Conservation (phyloP, 2,888 invertebrate genomes). For the Nudaria mundana region DNA sequence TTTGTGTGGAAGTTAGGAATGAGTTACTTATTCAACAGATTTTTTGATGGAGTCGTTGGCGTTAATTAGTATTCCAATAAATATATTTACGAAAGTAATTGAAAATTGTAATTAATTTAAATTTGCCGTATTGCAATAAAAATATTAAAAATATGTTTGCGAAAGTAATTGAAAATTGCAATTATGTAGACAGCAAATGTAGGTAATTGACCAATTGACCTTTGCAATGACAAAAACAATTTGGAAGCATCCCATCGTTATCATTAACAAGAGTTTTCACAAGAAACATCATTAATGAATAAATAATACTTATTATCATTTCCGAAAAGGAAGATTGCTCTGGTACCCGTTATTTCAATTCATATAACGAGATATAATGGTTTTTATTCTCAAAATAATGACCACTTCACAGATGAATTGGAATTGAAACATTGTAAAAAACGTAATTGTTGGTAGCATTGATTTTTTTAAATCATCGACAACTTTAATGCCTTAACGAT, state of each 20-base stretch:
- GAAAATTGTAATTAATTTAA: neutral
- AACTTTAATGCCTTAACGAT: no score
- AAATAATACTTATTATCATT: constrained; percentile 8
- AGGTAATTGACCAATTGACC: neutral
- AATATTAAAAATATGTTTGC: no score
- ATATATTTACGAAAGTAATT: neutral
- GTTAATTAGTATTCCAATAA: no score
- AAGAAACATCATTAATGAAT: constrained; percentile 2
- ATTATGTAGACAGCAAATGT: no score
- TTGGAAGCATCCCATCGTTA: neutral
- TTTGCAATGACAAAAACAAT: constrained; percentile 2
- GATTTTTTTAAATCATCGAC: neutral
- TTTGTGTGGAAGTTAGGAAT: no score
- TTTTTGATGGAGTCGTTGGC: no score
- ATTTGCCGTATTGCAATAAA: no score
- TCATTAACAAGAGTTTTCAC: neutral
- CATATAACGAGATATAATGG: constrained; percentile 8
- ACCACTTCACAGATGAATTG: constrained; percentile 14
- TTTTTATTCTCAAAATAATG: constrained; percentile 26
- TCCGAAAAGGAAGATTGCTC: constrained; percentile 5
- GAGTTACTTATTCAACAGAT: no score
- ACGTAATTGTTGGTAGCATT: constrained; percentile 2
- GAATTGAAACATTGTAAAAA: constrained; percentile 12
- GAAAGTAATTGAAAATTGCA: neutral
- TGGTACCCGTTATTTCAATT: constrained; percentile 27